These are phyloP conservation scores for Syrphus vitripennis DNA, from an alignment of 2,888 invertebrate genomes.

Conservation along the genomic window DNA sequence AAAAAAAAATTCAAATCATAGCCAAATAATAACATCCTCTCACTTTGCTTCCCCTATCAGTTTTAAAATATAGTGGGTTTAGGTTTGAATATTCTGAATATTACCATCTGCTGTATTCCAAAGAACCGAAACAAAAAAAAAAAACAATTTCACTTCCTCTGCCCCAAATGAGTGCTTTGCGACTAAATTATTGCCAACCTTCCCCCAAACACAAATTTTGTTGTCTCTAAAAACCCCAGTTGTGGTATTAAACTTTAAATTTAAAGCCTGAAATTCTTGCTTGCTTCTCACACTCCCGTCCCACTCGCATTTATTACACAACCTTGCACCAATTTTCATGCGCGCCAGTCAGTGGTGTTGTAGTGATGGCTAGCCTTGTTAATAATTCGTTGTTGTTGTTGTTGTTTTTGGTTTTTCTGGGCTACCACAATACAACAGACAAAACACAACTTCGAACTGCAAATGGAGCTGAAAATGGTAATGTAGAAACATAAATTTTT, in stretches of 20 bases:
- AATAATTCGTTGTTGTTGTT: conserved; percentile 9
- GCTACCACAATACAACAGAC: conserved; percentile 52
- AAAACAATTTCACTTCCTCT: conserved; percentile 29
- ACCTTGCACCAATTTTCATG: conserved; percentile 66
- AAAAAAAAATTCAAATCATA: conserved; percentile 3
- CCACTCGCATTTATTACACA: conserved; percentile 44
- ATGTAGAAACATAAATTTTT: conserved; percentile 50
- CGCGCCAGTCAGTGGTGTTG: conserved; percentile 24
- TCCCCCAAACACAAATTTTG: conserved; percentile 6
- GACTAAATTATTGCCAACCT: conserved; percentile 43
- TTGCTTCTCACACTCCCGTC: neutral
- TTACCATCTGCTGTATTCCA: conserved; percentile 56
- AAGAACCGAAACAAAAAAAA: neutral
- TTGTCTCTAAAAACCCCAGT: neutral
- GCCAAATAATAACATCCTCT: neutral
- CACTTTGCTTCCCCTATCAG: neutral
- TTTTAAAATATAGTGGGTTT: conserved; percentile 14
- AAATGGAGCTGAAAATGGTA: conserved; percentile 47
- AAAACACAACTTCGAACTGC: conserved; percentile 21
- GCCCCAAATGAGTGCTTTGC: conserved; percentile 18
- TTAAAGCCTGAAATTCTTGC: conserved; percentile 36
- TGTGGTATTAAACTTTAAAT: conserved; percentile 50
- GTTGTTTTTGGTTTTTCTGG: conserved; percentile 16
- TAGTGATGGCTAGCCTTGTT: conserved; percentile 21
- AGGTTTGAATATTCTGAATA: conserved; percentile 44